These are phyloP conservation scores for Meles meles DNA, from an alignment of 2,113 vertebrate species.

Conservation along the genomic window DNA sequence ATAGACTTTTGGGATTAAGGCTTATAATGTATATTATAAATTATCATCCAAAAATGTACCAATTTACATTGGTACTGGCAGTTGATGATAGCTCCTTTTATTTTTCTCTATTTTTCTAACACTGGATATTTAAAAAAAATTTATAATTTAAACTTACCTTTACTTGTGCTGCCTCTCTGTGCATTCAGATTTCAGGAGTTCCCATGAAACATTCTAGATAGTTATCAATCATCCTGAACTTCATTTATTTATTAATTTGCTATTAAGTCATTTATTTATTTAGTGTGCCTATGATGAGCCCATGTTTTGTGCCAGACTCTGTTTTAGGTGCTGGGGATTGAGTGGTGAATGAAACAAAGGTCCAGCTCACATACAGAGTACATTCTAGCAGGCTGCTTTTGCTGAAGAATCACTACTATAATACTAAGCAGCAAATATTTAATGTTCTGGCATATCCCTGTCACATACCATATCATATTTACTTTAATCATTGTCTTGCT, in stretches of 20 bases:
- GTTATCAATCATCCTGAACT: neutral
- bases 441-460: neutral
- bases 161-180: neutral
- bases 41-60: neutral
- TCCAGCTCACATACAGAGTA: neutral
- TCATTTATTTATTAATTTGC: neutral
- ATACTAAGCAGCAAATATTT: neutral
- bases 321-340: neutral
- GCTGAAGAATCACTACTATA: neutral
- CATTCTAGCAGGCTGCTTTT: neutral
- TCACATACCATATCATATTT: neutral
- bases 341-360: neutral
- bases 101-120: neutral
- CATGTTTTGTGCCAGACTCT: neutral
- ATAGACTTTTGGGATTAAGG: neutral
- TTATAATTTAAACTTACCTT: neutral
- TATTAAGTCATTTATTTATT: neutral
- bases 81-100: neutral
- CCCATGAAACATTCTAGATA: neutral
- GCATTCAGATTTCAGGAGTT: neutral
- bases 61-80: neutral
- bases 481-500: slow-evolving; percentile 1
- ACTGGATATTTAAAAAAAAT: neutral
- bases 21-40: neutral
- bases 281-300: neutral